Evolutionary conservation across 2,797 vertebrate genomes (phyloP), one percentile per base, ranked within the genome.

Genomic region (Coregonus suidteri): DNA sequence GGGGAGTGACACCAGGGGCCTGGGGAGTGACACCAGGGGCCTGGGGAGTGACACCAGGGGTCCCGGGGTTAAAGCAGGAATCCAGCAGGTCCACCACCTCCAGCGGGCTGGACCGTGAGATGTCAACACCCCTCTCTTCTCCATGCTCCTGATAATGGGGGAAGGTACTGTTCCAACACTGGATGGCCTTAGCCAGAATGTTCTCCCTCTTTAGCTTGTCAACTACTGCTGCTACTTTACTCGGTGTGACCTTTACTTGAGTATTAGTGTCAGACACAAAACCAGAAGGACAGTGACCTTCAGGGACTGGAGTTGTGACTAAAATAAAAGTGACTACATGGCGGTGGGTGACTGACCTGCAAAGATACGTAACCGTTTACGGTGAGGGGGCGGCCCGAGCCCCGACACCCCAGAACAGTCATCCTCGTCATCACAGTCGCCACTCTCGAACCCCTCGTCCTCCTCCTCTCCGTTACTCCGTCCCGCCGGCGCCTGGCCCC

Each of bases 361-460:
- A 86, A 96, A 93, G 81, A 95, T 91, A 59, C 94, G 93, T 80
- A 95, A 82, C 16, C 93, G 92, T 53, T 94, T 95, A 83, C 91
- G 93, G 68, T 91, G 89, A 0, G 91, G 93, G 0, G 93, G 92
- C 0, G 93, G 94, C 1, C 94, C 94, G 13, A 95, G 91, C 16
- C 95, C 95, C 0, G 95, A 95, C 79, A 93, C 86, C 0, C 94
- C 90, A 0, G 91, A 78, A 0, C 97, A 99, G 75, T 96, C 96
- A 1, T 99, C 97, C 84, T 99, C 98, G n/a, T 99, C 97, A 0
- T 98, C 97, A 0, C 98, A 99, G 90, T 98, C 96, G 0, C 97
- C 97, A 0, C 97, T 99, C 77, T 90, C 91, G 2, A 95, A 93
- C 25, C 93, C 96, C 64, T 96, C 97, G 4, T 97, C 96, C 5